Conservation (phyloP, 2,113 vertebrate species). For the Bufo bufo region DNA sequence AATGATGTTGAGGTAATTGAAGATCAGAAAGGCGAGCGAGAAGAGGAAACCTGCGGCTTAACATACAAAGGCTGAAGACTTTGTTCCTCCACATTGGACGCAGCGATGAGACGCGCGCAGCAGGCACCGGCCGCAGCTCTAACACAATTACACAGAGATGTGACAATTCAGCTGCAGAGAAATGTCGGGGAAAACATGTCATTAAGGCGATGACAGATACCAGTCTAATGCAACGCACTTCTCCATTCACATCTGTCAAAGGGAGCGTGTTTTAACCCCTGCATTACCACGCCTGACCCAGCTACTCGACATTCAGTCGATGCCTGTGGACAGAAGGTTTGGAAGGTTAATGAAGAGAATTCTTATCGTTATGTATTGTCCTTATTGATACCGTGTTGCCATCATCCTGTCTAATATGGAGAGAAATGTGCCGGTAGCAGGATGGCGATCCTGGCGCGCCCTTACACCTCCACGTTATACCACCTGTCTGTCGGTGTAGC, state of each 20-base stretch:
- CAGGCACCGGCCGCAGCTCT: neutral
- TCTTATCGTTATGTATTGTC: no score
- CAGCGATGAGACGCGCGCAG: neutral
- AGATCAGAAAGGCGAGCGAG: neutral
- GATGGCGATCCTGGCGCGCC: no score
- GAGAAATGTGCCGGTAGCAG: no score
- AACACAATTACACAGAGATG: conserved; percentile 4
- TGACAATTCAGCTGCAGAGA: neutral
- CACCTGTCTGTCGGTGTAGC: no score
- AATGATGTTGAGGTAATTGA: conserved; percentile 15
- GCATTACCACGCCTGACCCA: neutral
- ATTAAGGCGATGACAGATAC: neutral
- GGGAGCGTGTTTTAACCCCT: neutral
- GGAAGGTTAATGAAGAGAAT: no score
- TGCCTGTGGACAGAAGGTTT: no score
- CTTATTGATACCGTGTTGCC: no score
- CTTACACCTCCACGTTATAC: no score
- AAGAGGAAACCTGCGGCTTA: neutral
- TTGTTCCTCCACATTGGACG: neutral
- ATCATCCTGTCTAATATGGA: no score
- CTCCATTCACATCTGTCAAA: neutral
- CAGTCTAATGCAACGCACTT: neutral
- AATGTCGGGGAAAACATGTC: neutral
- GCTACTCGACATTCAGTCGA: neutral
- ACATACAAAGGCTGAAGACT: neutral